These are phyloP conservation scores for Panagrolaimus sp. DNA, from an alignment of 1,140 invertebrate genomes.

Conservation along the genomic window DNA sequence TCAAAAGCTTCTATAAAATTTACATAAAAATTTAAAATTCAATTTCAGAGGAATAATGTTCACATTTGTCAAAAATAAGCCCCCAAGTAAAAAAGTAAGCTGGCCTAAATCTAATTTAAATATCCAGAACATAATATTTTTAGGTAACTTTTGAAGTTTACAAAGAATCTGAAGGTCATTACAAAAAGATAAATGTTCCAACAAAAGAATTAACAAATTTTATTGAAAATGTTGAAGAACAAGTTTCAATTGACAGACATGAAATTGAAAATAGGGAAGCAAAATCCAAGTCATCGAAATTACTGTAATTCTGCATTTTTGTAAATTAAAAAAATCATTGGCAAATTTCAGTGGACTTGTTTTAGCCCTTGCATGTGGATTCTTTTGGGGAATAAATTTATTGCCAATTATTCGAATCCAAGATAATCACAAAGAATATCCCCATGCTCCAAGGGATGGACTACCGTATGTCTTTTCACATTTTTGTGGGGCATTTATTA, in stretches of 20 bases:
- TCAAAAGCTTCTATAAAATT: neutral
- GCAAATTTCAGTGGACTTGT: slow-evolving; percentile 28
- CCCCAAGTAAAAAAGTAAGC: neutral
- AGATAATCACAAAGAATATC: slow-evolving; percentile 29
- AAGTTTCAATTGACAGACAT: neutral
- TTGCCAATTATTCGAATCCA: slow-evolving; percentile 33
- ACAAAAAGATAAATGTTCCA: neutral
- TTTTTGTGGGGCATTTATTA: slow-evolving; percentile 40
- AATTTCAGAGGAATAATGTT: slow-evolving; percentile 5
- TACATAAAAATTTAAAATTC: neutral
- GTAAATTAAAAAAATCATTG: neutral
- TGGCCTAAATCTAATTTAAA: neutral
- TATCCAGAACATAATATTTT: neutral
- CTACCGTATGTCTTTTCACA: slow-evolving; percentile 42
- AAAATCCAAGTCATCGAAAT: neutral
- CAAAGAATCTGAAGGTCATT: neutral
- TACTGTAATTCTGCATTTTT: neutral
- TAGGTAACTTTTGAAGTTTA: no score
- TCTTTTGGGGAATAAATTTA: slow-evolving; percentile 35
- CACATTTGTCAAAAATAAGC: slow-evolving; percentile 7
- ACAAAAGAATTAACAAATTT: slow-evolving; percentile 10
- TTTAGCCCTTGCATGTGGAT: slow-evolving; percentile 31
- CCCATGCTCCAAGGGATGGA: slow-evolving; percentile 22
- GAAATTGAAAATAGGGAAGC: neutral
- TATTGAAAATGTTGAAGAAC: neutral